Conservation (phyloP, 2,888 invertebrate genomes). For the Mechanitis mazaeus region DNA sequence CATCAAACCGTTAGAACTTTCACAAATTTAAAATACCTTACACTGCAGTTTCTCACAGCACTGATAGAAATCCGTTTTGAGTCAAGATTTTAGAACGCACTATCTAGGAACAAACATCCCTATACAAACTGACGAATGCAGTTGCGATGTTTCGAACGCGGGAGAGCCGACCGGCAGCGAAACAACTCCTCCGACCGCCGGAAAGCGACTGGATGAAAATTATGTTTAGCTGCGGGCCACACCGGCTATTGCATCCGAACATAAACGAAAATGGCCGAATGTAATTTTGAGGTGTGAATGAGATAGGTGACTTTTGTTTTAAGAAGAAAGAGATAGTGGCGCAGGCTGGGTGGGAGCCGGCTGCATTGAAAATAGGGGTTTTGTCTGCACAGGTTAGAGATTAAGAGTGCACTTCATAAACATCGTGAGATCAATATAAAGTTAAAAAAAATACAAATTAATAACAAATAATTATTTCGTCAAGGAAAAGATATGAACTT, state of each 20-base stretch:
- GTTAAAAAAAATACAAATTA: neutral
- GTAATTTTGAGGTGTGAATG: conserved; percentile 65
- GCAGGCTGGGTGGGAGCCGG: conserved; percentile 63
- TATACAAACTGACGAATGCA: conserved; percentile 55
- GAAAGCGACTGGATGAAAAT: conserved; percentile 69
- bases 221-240: conserved; percentile 72
- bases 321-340: conserved; percentile 48
- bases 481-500: no score
- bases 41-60: conserved; percentile 44
- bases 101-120: conserved; percentile 70
- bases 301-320: conserved; percentile 45
- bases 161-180: conserved; percentile 50
- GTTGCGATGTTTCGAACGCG: conserved; percentile 62
- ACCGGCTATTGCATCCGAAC: conserved; percentile 76
- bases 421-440: conserved; percentile 28
- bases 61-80: conserved; percentile 49
- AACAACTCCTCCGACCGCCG: conserved; percentile 56
- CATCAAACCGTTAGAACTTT: conserved; percentile 51
- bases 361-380: conserved; percentile 58
- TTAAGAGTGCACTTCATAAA: conserved; percentile 61
- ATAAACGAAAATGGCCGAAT: conserved; percentile 71
- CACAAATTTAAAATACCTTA: conserved; percentile 33
- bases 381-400: conserved; percentile 61
- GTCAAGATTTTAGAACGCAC: conserved; percentile 55
- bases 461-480: neutral